phyloP scores from a whole-genome alignment of 2,888 invertebrate species.

The Campoplex capitator region DNA sequence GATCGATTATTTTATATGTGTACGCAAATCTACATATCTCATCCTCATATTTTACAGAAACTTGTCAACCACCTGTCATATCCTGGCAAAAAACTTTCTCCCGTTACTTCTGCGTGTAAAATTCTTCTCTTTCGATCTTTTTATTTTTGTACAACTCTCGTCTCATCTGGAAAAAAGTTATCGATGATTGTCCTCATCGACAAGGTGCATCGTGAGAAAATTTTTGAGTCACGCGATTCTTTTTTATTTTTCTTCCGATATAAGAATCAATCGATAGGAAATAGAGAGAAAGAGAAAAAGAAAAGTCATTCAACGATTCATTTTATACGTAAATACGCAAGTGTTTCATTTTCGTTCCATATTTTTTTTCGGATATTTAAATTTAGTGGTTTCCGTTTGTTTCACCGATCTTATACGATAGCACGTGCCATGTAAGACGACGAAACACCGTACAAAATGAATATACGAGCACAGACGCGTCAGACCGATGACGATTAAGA shows the following conservation, averaged over 20 bases:
- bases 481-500: conserved; percentile 78
- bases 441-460: conserved; percentile 32
- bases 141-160: conserved; percentile 14
- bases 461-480: conserved; percentile 62
- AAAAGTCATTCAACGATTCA: conserved; percentile 1
- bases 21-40: conserved; percentile 1
- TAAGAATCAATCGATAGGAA: conserved; percentile 16
- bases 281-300: not conserved
- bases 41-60: conserved; percentile 23
- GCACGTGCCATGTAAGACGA: conserved; percentile 58
- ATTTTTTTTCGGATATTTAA: conserved; percentile 9
- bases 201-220: conserved; percentile 60
- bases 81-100: conserved; percentile 65
- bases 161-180: conserved; percentile 44
- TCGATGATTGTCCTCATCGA: conserved; percentile 42
- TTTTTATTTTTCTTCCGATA: not conserved
- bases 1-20: conserved; percentile 17
- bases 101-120: conserved; percentile 60
- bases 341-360: not conserved
- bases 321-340: not conserved
- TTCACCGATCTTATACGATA: conserved; percentile 54
- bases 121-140: conserved; percentile 36
- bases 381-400: conserved; percentile 41
- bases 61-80: conserved; percentile 67
- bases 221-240: conserved; percentile 45